phyloP scores from a whole-genome alignment of 2,797 vertebrate species.

The Myotis planiceps region DNA sequence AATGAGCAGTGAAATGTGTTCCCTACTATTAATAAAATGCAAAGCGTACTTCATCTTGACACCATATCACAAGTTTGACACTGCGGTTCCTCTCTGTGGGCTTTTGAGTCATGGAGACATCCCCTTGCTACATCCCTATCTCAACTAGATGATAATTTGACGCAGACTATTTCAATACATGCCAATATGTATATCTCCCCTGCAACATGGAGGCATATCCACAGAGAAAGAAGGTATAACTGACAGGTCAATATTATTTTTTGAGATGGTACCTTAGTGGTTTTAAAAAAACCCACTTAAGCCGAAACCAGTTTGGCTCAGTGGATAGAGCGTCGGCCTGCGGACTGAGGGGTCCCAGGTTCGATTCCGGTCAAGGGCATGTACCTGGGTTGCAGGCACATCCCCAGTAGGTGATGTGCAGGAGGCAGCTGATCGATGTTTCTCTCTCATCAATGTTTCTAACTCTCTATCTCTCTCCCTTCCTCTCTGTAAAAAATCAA shows the following conservation, averaged over 20 bases:
- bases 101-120: constrained; percentile 76
- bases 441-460: too few species aligned
- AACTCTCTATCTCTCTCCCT: too few species aligned
- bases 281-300: constrained; percentile 52
- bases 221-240: constrained; percentile 41
- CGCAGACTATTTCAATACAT: constrained; percentile 80
- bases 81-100: constrained; percentile 75
- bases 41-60: constrained; percentile 80
- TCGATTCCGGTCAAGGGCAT: too few species aligned
- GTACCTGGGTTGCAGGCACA: too few species aligned
- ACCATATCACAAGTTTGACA: constrained; percentile 80
- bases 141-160: constrained; percentile 80
- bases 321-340: too few species aligned
- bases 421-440: too few species aligned
- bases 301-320: too few species aligned
- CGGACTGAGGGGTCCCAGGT: too few species aligned
- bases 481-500: too few species aligned
- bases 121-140: constrained; percentile 65
- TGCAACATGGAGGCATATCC: constrained; percentile 32
- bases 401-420: too few species aligned
- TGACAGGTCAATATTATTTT: constrained; percentile 67
- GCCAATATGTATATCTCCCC: constrained; percentile 61
- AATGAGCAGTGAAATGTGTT: constrained; percentile 74
- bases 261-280: constrained; percentile 38
- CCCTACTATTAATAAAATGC: constrained; percentile 68